phyloP scores from a whole-genome alignment of 2,797 vertebrate genomes.

The Tokudaia muenninki region DNA sequence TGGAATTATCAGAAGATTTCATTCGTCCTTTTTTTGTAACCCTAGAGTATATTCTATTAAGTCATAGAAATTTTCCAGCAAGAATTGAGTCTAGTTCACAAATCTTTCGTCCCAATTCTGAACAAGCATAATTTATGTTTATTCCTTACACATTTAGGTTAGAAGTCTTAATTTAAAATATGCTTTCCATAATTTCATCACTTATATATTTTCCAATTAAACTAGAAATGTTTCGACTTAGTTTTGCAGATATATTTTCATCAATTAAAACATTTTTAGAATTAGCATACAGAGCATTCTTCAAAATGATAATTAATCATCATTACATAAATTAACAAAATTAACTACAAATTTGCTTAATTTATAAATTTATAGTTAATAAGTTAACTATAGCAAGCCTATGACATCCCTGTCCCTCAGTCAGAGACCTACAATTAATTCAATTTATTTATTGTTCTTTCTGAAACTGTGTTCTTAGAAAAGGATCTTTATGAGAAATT shows the following conservation, averaged over 20 bases:
- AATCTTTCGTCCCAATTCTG: constrained; percentile 58
- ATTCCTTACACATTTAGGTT: constrained; percentile 66
- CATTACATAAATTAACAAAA: constrained; percentile 66
- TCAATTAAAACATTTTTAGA: constrained; percentile 35
- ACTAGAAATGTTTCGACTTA: constrained; percentile 65
- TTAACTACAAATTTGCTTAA: no score
- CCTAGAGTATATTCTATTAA: background rate
- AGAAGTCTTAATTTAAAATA: constrained; percentile 74
- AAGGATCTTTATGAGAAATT: background rate
- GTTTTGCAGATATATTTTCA: constrained; percentile 73
- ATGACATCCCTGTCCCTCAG: background rate
- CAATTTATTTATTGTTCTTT: constrained; percentile 43
- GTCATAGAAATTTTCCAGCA: constrained; percentile 10
- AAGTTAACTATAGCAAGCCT: background rate
- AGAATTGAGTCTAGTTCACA: background rate
- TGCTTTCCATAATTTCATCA: constrained; percentile 61
- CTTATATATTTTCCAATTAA: constrained; percentile 72
- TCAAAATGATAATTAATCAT: constrained; percentile 63
- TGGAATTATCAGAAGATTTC: constrained; percentile 61
- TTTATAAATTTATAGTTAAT: no score
- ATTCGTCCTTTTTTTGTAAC: constrained; percentile 15
- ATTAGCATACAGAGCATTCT: constrained; percentile 51
- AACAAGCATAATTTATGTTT: constrained; percentile 67
- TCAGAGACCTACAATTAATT: constrained; percentile 44
- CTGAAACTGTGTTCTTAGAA: background rate